Percentiles rank a stretch among this genome's conserved stretches.
phyloP scores from a whole-genome alignment of 2,113 vertebrate species.

The Nothocercus nigrocapillus region DNA sequence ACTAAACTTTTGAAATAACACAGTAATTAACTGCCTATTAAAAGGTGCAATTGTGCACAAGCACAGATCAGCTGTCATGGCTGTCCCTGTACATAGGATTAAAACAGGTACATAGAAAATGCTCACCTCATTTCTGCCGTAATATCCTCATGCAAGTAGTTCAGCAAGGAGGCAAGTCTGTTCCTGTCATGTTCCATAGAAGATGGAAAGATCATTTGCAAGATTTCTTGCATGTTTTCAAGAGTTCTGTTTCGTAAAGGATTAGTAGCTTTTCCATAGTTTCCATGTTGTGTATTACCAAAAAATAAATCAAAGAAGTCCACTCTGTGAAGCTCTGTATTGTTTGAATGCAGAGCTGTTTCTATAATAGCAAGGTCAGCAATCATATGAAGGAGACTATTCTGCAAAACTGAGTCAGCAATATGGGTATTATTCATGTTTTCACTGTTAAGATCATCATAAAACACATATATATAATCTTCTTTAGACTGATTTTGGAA shows the following conservation, averaged over 20 bases:
- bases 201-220: slow-evolving; percentile 3
- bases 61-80: not conserved
- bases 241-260: not conserved
- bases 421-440: not conserved
- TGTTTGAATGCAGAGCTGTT: not conserved
- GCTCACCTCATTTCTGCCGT: slow-evolving; percentile 66
- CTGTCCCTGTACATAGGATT: not conserved
- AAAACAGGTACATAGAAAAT: not conserved
- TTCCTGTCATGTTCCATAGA: not conserved
- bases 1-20: not conserved
- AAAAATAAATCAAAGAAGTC: slow-evolving; percentile 49
- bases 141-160: not conserved
- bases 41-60: not conserved
- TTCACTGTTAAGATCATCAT: not conserved
- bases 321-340: not conserved
- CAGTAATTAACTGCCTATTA: not conserved
- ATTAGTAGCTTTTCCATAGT: not conserved
- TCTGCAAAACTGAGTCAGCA: slow-evolving; percentile 29
- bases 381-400: not conserved
- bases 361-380: not conserved
- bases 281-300: not conserved
- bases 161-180: slow-evolving; percentile 1
- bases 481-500: slow-evolving; percentile 20
- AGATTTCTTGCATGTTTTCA: slow-evolving; percentile 4
- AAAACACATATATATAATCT: not conserved